Base-by-base conservation (phyloP, 1,140 invertebrate genomes). In the Bombus terrestris region DNA sequence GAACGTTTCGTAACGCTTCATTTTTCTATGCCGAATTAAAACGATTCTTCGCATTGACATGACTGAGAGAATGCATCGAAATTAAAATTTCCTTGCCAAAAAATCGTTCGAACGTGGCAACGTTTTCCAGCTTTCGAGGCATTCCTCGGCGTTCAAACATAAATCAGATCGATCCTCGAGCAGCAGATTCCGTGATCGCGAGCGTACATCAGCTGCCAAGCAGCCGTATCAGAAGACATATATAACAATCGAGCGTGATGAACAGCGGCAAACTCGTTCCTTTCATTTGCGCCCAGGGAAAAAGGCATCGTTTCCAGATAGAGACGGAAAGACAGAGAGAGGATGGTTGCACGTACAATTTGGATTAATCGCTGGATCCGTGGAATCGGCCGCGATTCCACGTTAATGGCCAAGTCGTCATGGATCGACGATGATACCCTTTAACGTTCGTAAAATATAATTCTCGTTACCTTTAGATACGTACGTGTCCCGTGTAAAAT, bases 181-280 rank as follows among this genome's bases (percentile, higher is more conserved):
- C 43, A 8, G 53, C 2, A 25, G 53, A 47, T 57, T 69, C 62
- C 28, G 25, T 35, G 74, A 68, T 39, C 74, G 81, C n/a, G 39
- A 41, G 41, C 81, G 43, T 77, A 39, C 73, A 77, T 77, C 81
- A 77, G 32, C 66, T 39, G 64, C 43, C 81, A 83, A 57, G 35
- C 74, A 69, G 74, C 62, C 74, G 81, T 83, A 68, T 83, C 81
- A 69, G 18, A 66, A 83, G 81, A 43, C 73, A 83, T 73, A 76
- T 77, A 77, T 77, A 76, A 83, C 81, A 83, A 83, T 83, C 81
- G 81, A 76, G 81, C 73, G 74, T 64, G 74, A 47, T 53, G 37
- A 83, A 53, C 73, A 75, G 57, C 59, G 57, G 72, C 59, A 25
- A 68, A 53, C 62, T 68, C 81, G 59, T 68, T 83, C 81, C 62